Conservation (phyloP, 92 coral and sea anemone species). For the Umimayanthus kanabou region DNA sequence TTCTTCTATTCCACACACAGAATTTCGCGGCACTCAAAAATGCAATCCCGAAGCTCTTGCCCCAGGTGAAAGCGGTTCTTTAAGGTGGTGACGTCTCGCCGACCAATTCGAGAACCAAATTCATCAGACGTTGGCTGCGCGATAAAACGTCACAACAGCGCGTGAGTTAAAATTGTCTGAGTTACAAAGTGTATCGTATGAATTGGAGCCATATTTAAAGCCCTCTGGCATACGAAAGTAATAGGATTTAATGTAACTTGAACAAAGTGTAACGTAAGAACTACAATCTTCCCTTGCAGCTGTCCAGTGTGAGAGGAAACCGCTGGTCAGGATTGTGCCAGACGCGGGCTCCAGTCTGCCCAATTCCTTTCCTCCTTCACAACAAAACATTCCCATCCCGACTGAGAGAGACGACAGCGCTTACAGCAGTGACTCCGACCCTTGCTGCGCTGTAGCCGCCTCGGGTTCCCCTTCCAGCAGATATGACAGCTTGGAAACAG, state of each 20-base stretch:
- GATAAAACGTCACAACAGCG: not conserved
- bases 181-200: not conserved
- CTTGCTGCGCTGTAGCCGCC: not conserved
- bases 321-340: constrained; percentile 26
- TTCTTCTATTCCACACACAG: no score
- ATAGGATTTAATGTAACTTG: not conserved
- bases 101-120: no score
- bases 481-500: not conserved
- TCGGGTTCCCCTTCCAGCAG: not conserved
- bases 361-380: constrained; percentile 16
- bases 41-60: no score
- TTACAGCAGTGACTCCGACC: constrained; percentile 23
- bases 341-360: not conserved
- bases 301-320: constrained; percentile 94
- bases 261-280: no score
- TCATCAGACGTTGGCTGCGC: no score
- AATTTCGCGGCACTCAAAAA: no score
- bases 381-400: not conserved
- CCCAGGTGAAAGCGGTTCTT: no score
- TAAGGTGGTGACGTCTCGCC: no score
- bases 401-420: constrained; percentile 37
- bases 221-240: not conserved
- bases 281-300: constrained; percentile 51
- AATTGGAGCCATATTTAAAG: no score
- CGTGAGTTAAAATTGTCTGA: not conserved